Conservation (phyloP, 2,113 vertebrate genomes). For the Anthoscopus minutus region DNA sequence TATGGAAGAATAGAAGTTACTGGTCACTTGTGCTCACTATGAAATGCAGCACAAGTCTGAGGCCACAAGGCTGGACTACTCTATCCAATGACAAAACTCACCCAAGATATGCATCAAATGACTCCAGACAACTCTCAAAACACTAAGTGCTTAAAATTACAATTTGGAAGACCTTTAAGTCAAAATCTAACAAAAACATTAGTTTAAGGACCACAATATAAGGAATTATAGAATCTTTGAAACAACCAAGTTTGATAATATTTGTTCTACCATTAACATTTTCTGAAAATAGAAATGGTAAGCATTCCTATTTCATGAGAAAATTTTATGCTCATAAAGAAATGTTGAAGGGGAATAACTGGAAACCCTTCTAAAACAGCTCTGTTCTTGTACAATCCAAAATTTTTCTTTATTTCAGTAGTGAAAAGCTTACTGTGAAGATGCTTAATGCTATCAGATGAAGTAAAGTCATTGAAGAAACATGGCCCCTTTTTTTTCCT, state of each 20-base stretch:
- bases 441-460: neutral
- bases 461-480: neutral
- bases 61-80: neutral
- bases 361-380: neutral
- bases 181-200: neutral
- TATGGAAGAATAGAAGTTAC: neutral
- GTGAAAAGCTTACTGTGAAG: neutral
- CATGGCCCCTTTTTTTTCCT: accelerated
- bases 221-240: neutral
- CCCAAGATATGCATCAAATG: neutral
- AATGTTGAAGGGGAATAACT: neutral
- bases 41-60: neutral
- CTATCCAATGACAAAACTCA: neutral
- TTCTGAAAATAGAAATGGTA: neutral
- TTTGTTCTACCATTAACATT: neutral
- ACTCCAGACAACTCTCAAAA: neutral
- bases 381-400: neutral
- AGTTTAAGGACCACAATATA: neutral
- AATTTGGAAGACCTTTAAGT: neutral
- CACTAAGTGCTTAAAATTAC: neutral
- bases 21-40: neutral
- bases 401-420: neutral
- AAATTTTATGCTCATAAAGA: neutral
- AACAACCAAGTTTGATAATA: neutral
- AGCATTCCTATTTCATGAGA: neutral